Conservation (phyloP, 2,888 invertebrate species). For the Myopa tessellatipennis region DNA sequence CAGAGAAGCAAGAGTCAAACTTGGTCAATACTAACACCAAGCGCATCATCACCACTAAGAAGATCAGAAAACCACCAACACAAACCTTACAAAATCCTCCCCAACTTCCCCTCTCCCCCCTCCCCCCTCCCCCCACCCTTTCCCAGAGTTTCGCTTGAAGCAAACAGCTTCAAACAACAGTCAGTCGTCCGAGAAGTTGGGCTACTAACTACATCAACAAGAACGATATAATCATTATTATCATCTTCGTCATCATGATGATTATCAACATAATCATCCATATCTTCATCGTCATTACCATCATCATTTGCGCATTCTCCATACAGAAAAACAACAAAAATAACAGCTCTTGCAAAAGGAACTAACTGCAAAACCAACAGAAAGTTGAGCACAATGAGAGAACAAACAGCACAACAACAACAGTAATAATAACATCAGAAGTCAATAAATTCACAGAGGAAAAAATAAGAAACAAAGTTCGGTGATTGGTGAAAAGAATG, state of each 20-base stretch:
- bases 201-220: not conserved
- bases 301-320: not conserved
- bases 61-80: not conserved
- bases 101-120: not conserved
- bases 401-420: no score
- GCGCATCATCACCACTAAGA: not conserved
- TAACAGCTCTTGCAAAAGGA: not conserved
- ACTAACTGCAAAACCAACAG: not conserved
- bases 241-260: not conserved
- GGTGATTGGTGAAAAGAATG: no score
- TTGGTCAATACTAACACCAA: not conserved
- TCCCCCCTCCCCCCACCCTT: no score
- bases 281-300: slow-evolving; percentile 3
- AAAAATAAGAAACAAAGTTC: no score
- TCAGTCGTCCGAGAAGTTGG: not conserved
- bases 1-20: not conserved
- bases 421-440: no score
- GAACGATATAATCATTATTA: not conserved
- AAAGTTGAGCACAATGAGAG: no score
- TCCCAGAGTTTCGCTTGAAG: no score
- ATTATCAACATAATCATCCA: slow-evolving; percentile 9
- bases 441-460: no score
- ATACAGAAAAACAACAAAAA: not conserved
- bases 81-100: no score
- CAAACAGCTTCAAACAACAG: not conserved